Percentiles rank a stretch among this genome's conserved stretches.
Evolutionary conservation across 1,140 invertebrate species (phyloP).

Genomic region (Bombus sibiricus): DNA sequence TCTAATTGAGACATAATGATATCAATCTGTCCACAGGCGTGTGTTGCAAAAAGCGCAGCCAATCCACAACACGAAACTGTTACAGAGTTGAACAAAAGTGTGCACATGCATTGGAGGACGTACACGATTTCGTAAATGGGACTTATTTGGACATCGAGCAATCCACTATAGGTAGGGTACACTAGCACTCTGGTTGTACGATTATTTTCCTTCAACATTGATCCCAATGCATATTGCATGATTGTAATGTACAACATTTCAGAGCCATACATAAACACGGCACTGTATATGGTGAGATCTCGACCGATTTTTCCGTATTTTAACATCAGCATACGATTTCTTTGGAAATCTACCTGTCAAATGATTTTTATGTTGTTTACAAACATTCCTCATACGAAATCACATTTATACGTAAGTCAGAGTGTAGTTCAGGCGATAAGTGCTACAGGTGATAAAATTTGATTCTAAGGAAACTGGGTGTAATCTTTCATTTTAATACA

Average conservation of each 20-base stretch:
- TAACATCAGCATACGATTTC: conserved; percentile 40
- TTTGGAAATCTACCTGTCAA: conserved; percentile 29
- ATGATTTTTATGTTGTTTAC: not conserved
- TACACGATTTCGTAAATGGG: conserved; percentile 62
- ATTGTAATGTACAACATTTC: conserved; percentile 40
- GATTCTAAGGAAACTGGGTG: too few species aligned
- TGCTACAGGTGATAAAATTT: conserved; percentile 54
- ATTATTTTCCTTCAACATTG: conserved; percentile 35
- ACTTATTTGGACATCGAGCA: conserved; percentile 33
- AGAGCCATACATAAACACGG: conserved; percentile 54
- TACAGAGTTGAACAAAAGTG: conserved; percentile 36
- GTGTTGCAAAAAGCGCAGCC: not conserved
- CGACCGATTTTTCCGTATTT: conserved; percentile 54
- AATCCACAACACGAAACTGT: not conserved
- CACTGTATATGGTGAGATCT: conserved; percentile 49
- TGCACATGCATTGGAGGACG: conserved; percentile 38
- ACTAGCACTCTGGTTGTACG: conserved; percentile 40
- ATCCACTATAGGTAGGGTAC: conserved; percentile 50
- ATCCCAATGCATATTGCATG: conserved; percentile 14
- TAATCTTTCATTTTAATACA: not conserved
- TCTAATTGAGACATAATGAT: conserved; percentile 51
- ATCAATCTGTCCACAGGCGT: conserved; percentile 59
- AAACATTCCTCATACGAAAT: too few species aligned
- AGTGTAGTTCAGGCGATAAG: conserved; percentile 37
- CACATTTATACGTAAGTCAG: not conserved